Percentiles rank a stretch among this genome's conserved stretches.
Evolutionary conservation across 2,797 vertebrate species (phyloP).

Genomic region (Clarias pachynema): DNA sequence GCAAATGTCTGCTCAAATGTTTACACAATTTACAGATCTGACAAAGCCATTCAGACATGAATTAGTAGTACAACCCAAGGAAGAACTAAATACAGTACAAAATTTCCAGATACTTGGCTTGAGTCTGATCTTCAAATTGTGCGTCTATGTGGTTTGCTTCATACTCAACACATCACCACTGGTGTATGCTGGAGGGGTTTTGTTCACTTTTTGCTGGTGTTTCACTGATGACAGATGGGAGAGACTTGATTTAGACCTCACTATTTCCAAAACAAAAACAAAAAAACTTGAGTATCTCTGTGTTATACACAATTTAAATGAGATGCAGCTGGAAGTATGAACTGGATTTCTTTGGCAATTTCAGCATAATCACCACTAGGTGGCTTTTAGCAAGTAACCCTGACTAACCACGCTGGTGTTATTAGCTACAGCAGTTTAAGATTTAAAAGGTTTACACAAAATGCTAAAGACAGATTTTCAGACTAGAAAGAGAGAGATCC

Average conservation of each 20-base stretch:
- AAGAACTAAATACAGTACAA: too few relatives aligned
- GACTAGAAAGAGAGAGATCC: conserved; percentile 62
- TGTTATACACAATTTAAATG: too few relatives aligned
- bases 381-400: conserved; percentile 1
- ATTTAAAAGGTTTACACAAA: background rate
- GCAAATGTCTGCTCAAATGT: background rate
- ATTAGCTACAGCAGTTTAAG: background rate
- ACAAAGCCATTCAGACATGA: background rate
- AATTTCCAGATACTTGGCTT: background rate
- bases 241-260: background rate
- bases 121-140: conserved; percentile 38
- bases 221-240: background rate
- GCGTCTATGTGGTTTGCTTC: background rate
- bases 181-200: background rate
- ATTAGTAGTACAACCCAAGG: background rate
- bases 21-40: conserved; percentile 38
- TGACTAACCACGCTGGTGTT: background rate
- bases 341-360: background rate
- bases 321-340: background rate
- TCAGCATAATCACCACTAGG: background rate
- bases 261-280: background rate
- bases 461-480: conserved; percentile 42
- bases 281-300: background rate
- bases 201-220: background rate
- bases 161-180: background rate